phyloP scores from a whole-genome alignment of 2,113 vertebrate species.

The Psittacara wagleri region DNA sequence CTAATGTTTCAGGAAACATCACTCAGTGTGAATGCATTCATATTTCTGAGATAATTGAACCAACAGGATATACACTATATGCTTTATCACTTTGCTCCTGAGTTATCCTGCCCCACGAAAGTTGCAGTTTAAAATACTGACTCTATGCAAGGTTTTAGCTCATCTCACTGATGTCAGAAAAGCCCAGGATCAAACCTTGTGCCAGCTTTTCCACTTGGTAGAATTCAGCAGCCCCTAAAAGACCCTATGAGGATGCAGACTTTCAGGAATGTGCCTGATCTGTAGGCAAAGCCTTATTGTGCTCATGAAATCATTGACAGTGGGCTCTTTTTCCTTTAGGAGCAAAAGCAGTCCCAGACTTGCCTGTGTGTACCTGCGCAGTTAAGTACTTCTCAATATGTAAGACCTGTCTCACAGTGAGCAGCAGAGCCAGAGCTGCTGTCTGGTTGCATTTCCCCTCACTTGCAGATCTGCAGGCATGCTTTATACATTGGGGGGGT shows the following conservation, averaged over 20 bases:
- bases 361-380: neutral
- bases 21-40: neutral
- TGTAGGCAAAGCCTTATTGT: neutral
- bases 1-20: neutral
- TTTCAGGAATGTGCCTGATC: neutral
- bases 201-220: neutral
- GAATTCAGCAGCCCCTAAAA: neutral
- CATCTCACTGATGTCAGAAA: neutral
- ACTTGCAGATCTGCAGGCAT: neutral
- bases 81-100: neutral
- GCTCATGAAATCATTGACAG: neutral
- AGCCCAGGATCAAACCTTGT: neutral
- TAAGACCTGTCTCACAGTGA: neutral
- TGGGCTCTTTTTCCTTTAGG: neutral
- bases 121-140: neutral
- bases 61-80: neutral
- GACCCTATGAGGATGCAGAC: neutral
- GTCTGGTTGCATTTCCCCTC: neutral
- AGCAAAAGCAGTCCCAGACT: neutral
- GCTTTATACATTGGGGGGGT: neutral
- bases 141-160: neutral
- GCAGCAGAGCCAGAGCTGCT: neutral
- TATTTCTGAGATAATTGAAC: neutral
- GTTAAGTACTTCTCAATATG: neutral
- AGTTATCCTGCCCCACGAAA: accelerated